Conservation (phyloP, 35 echinoderm and acorn worm genomes). For the Hemicentrotus pulcherrimus region DNA sequence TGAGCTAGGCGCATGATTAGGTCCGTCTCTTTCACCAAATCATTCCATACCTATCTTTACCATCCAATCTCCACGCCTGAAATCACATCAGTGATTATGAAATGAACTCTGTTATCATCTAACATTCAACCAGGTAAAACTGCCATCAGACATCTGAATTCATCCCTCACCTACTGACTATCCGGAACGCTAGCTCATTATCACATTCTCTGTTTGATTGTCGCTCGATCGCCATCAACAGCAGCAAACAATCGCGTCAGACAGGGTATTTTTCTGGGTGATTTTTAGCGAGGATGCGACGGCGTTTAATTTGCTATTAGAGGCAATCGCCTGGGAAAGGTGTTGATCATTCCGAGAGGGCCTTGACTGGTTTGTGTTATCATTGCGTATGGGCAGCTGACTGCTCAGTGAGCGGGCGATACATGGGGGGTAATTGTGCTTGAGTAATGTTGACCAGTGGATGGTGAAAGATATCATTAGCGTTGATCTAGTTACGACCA, state of each 20-base stretch:
- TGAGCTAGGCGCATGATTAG: neutral
- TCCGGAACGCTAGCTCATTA: neutral
- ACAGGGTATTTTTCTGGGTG: neutral
- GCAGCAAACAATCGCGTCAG: neutral
- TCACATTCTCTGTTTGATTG: neutral
- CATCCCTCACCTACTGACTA: neutral
- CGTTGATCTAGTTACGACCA: conserved; percentile 27
- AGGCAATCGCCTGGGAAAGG: neutral
- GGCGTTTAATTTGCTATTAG: conserved; percentile 40
- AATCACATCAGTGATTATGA: neutral
- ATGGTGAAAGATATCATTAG: conserved; percentile 51
- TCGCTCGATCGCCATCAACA: neutral
- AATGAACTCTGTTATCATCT: neutral
- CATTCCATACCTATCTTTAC: neutral
- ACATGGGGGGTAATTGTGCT: conserved; percentile 44
- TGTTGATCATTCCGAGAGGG: neutral
- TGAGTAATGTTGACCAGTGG: conserved; percentile 48
- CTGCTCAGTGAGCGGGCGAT: neutral
- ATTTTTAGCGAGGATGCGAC: conserved; percentile 3
- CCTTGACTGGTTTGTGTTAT: conserved; percentile 43
- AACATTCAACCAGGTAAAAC: neutral
- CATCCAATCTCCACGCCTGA: neutral
- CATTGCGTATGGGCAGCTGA: conserved; percentile 31
- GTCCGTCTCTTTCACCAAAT: neutral
- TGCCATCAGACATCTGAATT: neutral